A percentile compares a stretch with the other conserved stretches of the same genome.
Evolutionary conservation across 2,113 vertebrate species (phyloP).

Genomic region (Melanocharis versteri): DNA sequence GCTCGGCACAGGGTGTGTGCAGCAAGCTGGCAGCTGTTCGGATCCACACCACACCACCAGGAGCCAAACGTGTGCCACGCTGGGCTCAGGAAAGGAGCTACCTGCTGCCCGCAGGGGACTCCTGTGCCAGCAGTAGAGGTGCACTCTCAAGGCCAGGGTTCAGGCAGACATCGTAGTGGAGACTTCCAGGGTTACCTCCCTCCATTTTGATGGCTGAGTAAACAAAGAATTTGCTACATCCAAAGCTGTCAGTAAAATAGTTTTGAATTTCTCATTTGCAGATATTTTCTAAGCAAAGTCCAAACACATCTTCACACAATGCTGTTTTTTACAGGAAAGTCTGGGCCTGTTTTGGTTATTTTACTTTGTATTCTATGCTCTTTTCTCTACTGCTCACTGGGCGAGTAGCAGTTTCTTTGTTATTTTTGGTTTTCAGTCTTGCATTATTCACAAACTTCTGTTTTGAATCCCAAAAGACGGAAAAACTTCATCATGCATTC

Average conservation of each 20-base stretch:
- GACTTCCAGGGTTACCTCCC: neutral
- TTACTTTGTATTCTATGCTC: neutral
- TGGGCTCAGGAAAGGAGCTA: neutral
- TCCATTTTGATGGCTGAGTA: neutral
- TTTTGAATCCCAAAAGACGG: constrained; percentile 15
- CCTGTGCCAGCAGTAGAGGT: neutral
- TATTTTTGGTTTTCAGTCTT: constrained; percentile 13
- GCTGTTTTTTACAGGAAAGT: neutral
- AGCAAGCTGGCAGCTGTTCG: neutral
- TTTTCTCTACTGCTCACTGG: neutral
- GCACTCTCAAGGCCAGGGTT: neutral
- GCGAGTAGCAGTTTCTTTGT: constrained; percentile 6
- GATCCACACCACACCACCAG: neutral
- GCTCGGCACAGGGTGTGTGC: rapidly evolving
- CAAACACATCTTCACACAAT: neutral
- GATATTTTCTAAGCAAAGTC: neutral
- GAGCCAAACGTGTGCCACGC: rapidly evolving
- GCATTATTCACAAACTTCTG: constrained; percentile 52
- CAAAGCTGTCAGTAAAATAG: neutral
- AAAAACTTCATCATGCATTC: constrained; percentile 50
- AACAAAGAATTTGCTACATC: neutral
- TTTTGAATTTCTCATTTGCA: neutral
- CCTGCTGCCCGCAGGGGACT: neutral
- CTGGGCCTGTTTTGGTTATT: neutral
- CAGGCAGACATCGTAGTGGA: neutral